Evolutionary conservation across 2,113 vertebrate species (phyloP), one percentile per base, ranked within the genome.

Genomic region (Tachysurus vachellii): DNA sequence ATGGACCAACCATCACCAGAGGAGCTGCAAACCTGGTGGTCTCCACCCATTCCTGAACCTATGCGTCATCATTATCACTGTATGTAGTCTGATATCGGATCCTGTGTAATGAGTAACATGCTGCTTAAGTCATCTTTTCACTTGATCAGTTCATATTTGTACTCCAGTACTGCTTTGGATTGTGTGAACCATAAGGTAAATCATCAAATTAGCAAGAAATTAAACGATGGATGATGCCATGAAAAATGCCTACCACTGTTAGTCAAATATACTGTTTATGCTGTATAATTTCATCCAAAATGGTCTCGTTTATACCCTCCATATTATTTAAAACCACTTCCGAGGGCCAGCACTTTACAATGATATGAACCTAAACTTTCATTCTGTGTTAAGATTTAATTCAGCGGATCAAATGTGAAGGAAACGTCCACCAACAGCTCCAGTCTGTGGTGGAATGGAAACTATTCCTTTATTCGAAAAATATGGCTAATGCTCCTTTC

Each of bases 401-500:
- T 80, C 28, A 80, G 53, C 11, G 2, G 14, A 19, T n/a, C 14
- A 36, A 57, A 57, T 5, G 9, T 57, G 3, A 80, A 31, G 54
- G 5, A 80, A 53, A 17, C 14, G 21, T 57, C 53, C 26, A 13
- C 13, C 50, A 53, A 79, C 8, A n/a, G 50, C 44, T 13, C 42
- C 14, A 66, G 16, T 17, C 42, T 75, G 57, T 23, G 6, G 26
- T 19, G n/a, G 50, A 28, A 71, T 36, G 47, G 82, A 54, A 71
- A 83, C 47, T 42, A 42, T 54, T 70, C 36, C 4, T 17, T 47
- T 50, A 66, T 68, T 83, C 47, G n/a, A 68, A 66, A 14, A 54
- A 84, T 36, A 36, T 42, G 66, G 28, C 64, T 66, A 84, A 70
- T 54, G 64, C 53, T 56, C 28, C 19, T 84, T 73, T 70, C 7